A percentile compares a stretch with the other conserved stretches of the same genome.
Conservation (phyloP, 2,888 invertebrate genomes). For the Sphinx pinastri region DNA sequence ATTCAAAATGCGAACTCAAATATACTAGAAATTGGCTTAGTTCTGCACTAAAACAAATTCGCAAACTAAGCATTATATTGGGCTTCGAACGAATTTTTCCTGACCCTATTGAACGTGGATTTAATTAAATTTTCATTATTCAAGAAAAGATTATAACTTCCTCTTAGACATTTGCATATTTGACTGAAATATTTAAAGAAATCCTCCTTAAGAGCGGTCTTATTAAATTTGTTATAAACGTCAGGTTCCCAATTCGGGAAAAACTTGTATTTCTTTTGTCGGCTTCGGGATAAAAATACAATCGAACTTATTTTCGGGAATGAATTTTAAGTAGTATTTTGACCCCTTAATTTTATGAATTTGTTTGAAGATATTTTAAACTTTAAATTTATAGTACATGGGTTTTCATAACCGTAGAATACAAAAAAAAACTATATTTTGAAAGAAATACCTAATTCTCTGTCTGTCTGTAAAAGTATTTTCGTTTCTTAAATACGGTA, state of each 20-base stretch:
- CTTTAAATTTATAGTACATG: not conserved
- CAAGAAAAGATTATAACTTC: constrained; percentile 71
- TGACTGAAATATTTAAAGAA: constrained; percentile 70
- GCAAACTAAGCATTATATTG: constrained; percentile 41
- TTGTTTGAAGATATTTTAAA: constrained; percentile 24
- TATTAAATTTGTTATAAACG: constrained; percentile 73
- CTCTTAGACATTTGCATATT: constrained; percentile 72
- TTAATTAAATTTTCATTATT: constrained; percentile 74
- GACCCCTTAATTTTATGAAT: constrained; percentile 52
- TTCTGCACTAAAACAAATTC: constrained; percentile 39
- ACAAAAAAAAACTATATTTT: too few relatives aligned
- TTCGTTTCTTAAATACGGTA: too few relatives aligned
- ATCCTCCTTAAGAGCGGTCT: constrained; percentile 63
- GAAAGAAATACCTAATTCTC: too few relatives aligned
- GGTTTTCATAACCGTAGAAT: too few relatives aligned
- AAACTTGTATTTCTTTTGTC: constrained; percentile 62
- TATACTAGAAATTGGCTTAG: constrained; percentile 18
- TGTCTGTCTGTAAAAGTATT: too few relatives aligned
- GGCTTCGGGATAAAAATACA: constrained; percentile 48
- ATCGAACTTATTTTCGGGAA: constrained; percentile 55
- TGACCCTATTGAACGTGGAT: constrained; percentile 56
- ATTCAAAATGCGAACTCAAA: not conserved
- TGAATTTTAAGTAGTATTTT: constrained; percentile 60
- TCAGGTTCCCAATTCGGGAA: constrained; percentile 49
- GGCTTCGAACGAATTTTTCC: constrained; percentile 44